These are phyloP conservation scores for Pachyrhynchus sulphureomaculatus DNA, from an alignment of 1,140 invertebrate genomes.

Conservation along the genomic window DNA sequence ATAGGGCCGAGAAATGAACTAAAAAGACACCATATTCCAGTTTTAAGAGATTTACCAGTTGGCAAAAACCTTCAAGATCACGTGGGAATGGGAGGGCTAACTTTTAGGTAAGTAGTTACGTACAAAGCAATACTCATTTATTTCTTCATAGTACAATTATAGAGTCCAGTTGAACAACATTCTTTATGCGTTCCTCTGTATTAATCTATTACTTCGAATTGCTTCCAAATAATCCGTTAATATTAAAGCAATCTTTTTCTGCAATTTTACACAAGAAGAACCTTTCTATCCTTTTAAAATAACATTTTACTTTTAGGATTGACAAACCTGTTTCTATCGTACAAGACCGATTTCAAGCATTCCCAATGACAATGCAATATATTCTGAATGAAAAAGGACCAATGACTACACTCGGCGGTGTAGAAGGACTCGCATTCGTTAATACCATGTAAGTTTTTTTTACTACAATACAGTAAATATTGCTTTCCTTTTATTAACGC, in stretches of 20 bases:
- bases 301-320: slow-evolving; percentile 54
- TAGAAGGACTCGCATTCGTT: slow-evolving; percentile 83
- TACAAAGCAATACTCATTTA: too few species aligned
- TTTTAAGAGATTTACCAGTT: slow-evolving; percentile 71
- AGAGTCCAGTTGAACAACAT: too few species aligned
- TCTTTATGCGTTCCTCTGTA: not conserved
- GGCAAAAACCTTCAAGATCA: slow-evolving; percentile 82
- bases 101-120: slow-evolving; percentile 58
- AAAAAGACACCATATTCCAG: slow-evolving; percentile 65
- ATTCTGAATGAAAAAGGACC: slow-evolving; percentile 74
- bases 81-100: slow-evolving; percentile 77
- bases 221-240: too few species aligned
- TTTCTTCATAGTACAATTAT: too few species aligned
- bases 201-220: not conserved
- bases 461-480: too few species aligned
- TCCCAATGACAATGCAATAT: slow-evolving; percentile 77
- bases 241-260: too few species aligned
- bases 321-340: slow-evolving; percentile 77
- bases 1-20: slow-evolving; percentile 79
- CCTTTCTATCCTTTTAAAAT: too few species aligned
- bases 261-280: too few species aligned
- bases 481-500: too few species aligned
- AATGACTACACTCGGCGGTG: slow-evolving; percentile 80
- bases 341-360: slow-evolving; percentile 67
- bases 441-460: slow-evolving; percentile 58